Evolutionary conservation across 2,113 vertebrate genomes (phyloP).

Genomic region (Brachypodius melanocephalos): DNA sequence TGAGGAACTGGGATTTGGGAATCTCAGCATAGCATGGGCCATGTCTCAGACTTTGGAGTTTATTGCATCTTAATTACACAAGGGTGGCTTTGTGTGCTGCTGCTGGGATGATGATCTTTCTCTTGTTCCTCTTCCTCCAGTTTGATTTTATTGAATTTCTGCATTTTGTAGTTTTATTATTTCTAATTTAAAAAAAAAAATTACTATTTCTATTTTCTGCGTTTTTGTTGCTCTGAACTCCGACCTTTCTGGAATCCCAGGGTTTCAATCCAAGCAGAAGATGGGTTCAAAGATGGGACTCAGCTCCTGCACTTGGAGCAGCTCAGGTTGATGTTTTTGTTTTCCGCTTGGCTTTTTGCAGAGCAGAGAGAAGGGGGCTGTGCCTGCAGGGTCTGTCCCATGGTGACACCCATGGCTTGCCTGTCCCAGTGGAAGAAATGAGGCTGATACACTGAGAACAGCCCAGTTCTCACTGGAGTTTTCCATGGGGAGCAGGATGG

Average conservation of each 20-base stretch:
- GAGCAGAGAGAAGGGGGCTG: not conserved
- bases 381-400: not conserved
- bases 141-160: not conserved
- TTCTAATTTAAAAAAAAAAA: too few relatives aligned
- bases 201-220: not conserved
- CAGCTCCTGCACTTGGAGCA: not conserved
- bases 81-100: not conserved
- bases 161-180: not conserved
- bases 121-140: not conserved
- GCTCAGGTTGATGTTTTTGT: not conserved
- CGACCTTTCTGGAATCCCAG: accelerated
- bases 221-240: not conserved
- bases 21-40: not conserved
- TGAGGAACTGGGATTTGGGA: not conserved
- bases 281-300: not conserved
- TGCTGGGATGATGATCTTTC: not conserved
- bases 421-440: not conserved
- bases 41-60: accelerated
- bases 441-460: not conserved
- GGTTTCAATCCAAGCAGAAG: not conserved
- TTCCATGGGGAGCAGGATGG: not conserved
- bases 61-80: not conserved
- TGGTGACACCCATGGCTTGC: not conserved
- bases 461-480: not conserved
- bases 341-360: not conserved